Base-by-base conservation (phyloP, 1,140 invertebrate species). In the Chrysoperla carnea region DNA sequence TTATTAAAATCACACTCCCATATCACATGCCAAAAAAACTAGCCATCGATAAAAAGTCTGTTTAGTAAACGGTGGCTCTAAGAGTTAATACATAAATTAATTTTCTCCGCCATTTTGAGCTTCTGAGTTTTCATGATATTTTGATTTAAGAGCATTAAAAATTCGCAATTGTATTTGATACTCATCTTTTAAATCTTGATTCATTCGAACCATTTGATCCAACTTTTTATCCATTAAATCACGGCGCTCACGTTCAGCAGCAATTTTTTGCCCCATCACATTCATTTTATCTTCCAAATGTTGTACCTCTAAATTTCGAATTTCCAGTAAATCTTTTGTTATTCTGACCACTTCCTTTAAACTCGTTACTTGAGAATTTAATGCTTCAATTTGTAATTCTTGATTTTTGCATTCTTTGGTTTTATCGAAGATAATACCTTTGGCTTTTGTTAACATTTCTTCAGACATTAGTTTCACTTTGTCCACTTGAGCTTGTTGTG, bases 321-420 rank as follows among this genome's bases (percentile, higher is more conserved):
- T 81, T 44, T 78, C 74, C 11, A 84, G 58, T 40, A 86, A 60
- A 50, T 84, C 78, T 52, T 82, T 83, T 1, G 81, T 84, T 36
- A 84, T 81, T 7, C 66, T 59, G 8, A 83, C 69, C 2, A 85
- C 81, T 47, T 86, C 81, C 57, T 82, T 83, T 14, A 84, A 60
- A 2, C 81, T 79, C 13, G 69, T 58, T 4, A 82, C 76, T 53
- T 84, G 80, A 27, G 70, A 72, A 12, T 68, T 74, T 6, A 82
- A 55, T 0, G 78, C 77, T 33, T 70, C 69, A 29, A 82, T 82
- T 54, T 81, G 78, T 45, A 77, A 62, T 56, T 83, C 78, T 54
- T 82, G 78, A 55, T 79, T 81, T 50, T 76, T 76, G 41, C 73
- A 72, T 48, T 75, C 66, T 64, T 78, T 78, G 2, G 73, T 76